A percentile compares a stretch with the other conserved stretches of the same genome.
phyloP scores from a whole-genome alignment of 2,797 vertebrate genomes.

The Nasua narica region DNA sequence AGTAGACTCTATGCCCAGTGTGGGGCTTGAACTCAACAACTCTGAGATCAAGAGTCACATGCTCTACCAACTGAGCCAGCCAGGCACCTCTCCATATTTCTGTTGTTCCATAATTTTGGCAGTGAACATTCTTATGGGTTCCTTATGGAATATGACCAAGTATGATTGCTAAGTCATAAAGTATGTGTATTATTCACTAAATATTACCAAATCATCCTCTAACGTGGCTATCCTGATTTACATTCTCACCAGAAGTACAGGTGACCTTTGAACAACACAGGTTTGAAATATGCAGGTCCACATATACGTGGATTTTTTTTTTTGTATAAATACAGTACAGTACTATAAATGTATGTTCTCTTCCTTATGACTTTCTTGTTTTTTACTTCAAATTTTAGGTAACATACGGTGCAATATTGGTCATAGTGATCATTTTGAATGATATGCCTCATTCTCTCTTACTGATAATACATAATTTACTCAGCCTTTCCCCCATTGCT shows the following conservation, averaged over 20 bases:
- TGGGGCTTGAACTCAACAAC: not conserved
- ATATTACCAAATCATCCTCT: not conserved
- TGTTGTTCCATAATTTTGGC: not conserved
- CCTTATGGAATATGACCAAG: not conserved
- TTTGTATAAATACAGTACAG: not conserved
- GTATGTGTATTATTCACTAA: not conserved
- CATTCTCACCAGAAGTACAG: not conserved
- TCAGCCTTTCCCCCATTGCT: not conserved
- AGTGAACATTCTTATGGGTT: not conserved
- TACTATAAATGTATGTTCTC: not conserved
- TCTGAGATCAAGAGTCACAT: not conserved
- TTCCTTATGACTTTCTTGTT: not conserved
- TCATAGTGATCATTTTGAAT: not conserved
- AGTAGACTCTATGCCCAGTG: not conserved
- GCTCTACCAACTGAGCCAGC: not conserved
- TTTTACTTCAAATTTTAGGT: not conserved
- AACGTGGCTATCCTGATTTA: not conserved
- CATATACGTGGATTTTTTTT: not conserved
- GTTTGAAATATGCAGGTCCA: not conserved
- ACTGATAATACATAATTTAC: not conserved
- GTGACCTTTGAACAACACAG: not conserved
- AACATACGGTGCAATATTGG: not conserved
- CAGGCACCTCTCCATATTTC: not conserved
- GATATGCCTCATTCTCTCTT: not conserved
- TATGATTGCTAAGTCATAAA: not conserved